A percentile compares a stretch with the other conserved stretches of the same genome.
Evolutionary conservation across 2,888 invertebrate genomes (phyloP).

Genomic region (Opisthograptis luteolata): DNA sequence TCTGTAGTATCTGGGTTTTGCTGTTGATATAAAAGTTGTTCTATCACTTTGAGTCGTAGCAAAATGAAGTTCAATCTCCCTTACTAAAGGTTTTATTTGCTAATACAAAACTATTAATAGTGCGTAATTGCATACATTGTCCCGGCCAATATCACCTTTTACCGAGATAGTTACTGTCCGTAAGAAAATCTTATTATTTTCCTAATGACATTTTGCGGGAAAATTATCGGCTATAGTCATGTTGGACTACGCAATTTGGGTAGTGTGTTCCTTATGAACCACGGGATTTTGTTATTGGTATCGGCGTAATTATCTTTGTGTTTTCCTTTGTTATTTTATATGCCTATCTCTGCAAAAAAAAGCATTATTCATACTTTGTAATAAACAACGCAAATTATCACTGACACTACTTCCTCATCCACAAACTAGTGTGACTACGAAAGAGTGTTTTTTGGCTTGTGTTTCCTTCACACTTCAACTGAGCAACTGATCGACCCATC

Average conservation of each 20-base stretch:
- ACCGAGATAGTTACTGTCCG: constrained; percentile 15
- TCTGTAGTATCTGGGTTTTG: too few species aligned
- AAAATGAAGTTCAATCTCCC: background rate
- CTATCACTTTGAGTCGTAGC: background rate
- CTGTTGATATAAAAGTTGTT: too few species aligned
- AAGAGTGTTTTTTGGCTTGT: too few species aligned
- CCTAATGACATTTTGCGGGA: constrained; percentile 14
- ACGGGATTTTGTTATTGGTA: background rate
- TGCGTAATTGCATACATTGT: constrained; percentile 53
- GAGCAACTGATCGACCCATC: too few species aligned
- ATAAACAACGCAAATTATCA: too few species aligned
- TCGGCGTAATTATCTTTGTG: background rate
- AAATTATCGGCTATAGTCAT: background rate
- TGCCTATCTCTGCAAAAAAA: too few species aligned
- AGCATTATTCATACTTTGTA: too few species aligned
- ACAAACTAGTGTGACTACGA: too few species aligned
- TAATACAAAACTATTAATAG: constrained; percentile 61
- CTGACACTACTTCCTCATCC: too few species aligned
- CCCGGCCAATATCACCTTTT: constrained; percentile 33
- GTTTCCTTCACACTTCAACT: too few species aligned
- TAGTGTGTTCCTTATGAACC: background rate
- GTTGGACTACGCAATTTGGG: background rate
- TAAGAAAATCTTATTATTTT: constrained; percentile 32
- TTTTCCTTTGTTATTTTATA: too few species aligned
- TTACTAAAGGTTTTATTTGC: constrained; percentile 53